Conservation (phyloP, 1,140 invertebrate genomes). For the Neomicropteryx cornuta region DNA sequence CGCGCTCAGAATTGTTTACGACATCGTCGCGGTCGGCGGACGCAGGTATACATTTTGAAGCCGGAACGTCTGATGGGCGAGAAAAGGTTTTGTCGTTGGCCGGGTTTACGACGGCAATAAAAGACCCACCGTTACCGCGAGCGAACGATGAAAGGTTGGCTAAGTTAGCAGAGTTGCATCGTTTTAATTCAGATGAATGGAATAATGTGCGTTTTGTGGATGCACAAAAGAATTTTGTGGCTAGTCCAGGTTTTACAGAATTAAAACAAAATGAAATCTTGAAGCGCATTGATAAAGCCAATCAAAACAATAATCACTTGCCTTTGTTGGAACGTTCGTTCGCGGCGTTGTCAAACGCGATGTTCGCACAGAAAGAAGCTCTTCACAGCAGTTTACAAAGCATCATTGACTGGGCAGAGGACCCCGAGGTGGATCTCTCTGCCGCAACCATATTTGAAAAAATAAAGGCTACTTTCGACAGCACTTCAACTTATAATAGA, state of each 20-base stretch:
- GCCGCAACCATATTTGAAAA: neutral
- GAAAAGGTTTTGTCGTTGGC: too few species aligned
- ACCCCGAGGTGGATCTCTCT: neutral
- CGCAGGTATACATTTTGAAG: too few species aligned
- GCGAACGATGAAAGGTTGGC: too few species aligned
- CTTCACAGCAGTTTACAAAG: conserved; percentile 1
- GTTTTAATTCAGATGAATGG: too few species aligned
- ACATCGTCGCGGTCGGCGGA: too few species aligned
- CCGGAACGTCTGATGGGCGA: too few species aligned
- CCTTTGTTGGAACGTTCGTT: conserved; percentile 12
- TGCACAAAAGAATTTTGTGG: conserved; percentile 12
- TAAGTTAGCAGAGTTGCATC: too few species aligned
- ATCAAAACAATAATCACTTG: conserved; percentile 1
- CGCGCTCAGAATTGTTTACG: too few species aligned
- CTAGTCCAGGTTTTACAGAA: conserved; percentile 12
- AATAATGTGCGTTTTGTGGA: conserved; percentile 13
- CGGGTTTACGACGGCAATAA: too few species aligned
- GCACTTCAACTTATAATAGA: conserved; percentile 9
- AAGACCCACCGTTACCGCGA: too few species aligned
- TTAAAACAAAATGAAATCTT: conserved; percentile 15
- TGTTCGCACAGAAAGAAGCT: conserved; percentile 11
- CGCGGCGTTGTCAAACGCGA: conserved; percentile 13
- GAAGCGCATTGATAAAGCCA: conserved; percentile 8
- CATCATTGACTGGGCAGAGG: neutral
- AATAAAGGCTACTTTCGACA: conserved; percentile 12